Evolutionary conservation across 1,140 invertebrate genomes (phyloP).

Genomic region (Trachelipus rathkii): DNA sequence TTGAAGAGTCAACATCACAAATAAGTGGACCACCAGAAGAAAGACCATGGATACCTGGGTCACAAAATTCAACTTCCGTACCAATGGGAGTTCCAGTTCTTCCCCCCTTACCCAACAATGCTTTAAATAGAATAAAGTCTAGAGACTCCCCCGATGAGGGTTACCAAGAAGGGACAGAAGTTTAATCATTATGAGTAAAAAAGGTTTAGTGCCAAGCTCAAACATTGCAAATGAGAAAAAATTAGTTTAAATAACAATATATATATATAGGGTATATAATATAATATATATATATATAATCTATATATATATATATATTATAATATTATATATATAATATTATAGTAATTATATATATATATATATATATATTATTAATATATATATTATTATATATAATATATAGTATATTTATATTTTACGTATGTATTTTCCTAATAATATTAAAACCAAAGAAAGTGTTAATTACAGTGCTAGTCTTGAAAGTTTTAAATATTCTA

Average conservation of each 20-base stretch:
- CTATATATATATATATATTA: neutral
- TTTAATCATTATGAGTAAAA: slow-evolving; percentile 23
- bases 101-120: slow-evolving; percentile 39
- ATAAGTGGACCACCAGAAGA: slow-evolving; percentile 35
- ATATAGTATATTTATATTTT: neutral
- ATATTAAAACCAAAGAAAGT: neutral
- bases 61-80: slow-evolving; percentile 32
- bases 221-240: neutral
- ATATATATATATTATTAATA: neutral
- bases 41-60: slow-evolving; percentile 41
- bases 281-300: neutral
- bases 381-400: slow-evolving; percentile 2
- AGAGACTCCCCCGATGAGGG: slow-evolving; percentile 83
- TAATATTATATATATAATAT: neutral
- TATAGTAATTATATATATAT: neutral
- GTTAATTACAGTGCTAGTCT: neutral
- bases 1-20: slow-evolving; percentile 36
- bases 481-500: neutral
- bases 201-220: neutral
- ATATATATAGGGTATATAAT: neutral
- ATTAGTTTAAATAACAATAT: neutral
- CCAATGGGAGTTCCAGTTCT: slow-evolving; percentile 38
- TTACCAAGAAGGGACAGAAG: slow-evolving; percentile 70
- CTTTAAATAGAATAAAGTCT: slow-evolving; percentile 37
- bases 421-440: neutral